Conservation (phyloP, 1,140 invertebrate genomes). For the Lepidurus packardi region DNA sequence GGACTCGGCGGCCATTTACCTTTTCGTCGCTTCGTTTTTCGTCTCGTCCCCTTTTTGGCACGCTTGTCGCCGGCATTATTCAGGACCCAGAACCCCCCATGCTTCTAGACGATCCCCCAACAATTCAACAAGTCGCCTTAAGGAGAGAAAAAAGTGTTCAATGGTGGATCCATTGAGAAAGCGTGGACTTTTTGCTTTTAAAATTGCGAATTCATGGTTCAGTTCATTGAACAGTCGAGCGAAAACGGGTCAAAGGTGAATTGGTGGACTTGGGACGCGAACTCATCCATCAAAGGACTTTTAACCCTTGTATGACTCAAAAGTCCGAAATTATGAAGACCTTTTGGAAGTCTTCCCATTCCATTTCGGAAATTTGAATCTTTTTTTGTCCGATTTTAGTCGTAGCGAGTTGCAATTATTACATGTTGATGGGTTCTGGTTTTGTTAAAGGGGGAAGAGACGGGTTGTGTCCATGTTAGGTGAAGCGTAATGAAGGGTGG, state of each 20-base stretch:
- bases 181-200: neutral
- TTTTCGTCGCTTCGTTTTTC: neutral
- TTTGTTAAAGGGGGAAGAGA: neutral
- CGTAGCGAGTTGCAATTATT: conserved; percentile 8
- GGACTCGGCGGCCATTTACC: neutral
- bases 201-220: neutral
- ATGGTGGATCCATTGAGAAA: neutral
- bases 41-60: conserved; percentile 4
- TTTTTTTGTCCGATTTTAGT: neutral
- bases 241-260: too few species aligned
- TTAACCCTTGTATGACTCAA: too few species aligned
- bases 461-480: conserved; percentile 12
- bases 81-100: too few species aligned
- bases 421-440: neutral
- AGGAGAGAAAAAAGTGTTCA: too few species aligned
- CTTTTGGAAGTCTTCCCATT: neutral
- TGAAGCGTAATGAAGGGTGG: conserved; percentile 21
- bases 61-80: conserved; percentile 4
- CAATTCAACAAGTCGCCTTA: too few species aligned
- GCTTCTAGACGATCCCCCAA: too few species aligned
- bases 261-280: too few species aligned
- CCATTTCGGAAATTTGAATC: neutral
- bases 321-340: too few species aligned
- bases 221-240: neutral
- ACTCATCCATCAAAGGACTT: too few species aligned